Conservation (phyloP, 2,113 vertebrate genomes). For the Trichomycterus rosablanca region DNA sequence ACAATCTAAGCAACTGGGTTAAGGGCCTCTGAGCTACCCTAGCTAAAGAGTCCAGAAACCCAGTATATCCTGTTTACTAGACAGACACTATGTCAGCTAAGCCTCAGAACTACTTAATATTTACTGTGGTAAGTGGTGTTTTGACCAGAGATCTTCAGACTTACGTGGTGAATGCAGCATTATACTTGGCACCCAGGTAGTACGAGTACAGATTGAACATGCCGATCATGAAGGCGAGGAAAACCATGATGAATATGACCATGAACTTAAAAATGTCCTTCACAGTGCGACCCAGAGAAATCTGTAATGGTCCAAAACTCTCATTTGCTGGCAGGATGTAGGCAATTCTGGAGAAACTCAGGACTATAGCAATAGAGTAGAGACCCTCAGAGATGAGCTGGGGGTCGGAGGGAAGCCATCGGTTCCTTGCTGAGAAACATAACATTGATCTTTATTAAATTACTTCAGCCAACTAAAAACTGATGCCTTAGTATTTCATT, state of each 20-base stretch:
- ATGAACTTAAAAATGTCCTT: constrained; percentile 92
- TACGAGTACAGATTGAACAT: constrained; percentile 90
- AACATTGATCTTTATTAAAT: too few species aligned
- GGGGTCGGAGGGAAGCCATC: constrained; percentile 87
- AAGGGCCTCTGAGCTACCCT: too few species aligned
- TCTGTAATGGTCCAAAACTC: constrained; percentile 85
- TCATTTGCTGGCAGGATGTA: constrained; percentile 86
- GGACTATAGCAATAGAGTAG: constrained; percentile 83
- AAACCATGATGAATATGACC: constrained; percentile 90
- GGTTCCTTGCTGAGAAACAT: constrained; percentile 77
- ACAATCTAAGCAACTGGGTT: too few species aligned
- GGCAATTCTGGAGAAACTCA: constrained; percentile 83
- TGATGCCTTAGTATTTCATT: too few species aligned
- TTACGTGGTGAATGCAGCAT: constrained; percentile 86
- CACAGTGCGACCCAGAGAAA: constrained; percentile 84
- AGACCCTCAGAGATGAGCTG: constrained; percentile 88
- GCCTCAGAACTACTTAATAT: too few species aligned
- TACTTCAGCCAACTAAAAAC: too few species aligned
- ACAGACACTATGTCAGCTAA: too few species aligned
- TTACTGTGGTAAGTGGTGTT: too few species aligned
- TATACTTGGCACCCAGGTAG: constrained; percentile 85
- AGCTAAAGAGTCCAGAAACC: too few species aligned
- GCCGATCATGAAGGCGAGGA: constrained; percentile 87
- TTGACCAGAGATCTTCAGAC: constrained; percentile 34
- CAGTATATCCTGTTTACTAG: too few species aligned